phyloP scores from a whole-genome alignment of 1,140 invertebrate genomes.

The Pseudomyrmex dendroicus region DNA sequence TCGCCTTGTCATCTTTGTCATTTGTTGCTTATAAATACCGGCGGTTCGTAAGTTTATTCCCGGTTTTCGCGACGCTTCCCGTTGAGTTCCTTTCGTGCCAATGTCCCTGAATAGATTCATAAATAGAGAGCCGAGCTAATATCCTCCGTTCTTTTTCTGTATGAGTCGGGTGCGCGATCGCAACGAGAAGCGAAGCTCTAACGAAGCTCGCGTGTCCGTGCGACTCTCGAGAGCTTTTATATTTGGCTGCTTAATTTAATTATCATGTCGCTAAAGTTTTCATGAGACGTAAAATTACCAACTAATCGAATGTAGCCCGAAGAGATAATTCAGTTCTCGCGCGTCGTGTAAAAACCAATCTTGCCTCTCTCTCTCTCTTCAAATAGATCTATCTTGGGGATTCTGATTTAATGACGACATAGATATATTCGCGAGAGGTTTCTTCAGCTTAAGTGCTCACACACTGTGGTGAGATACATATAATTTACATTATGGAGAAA shows the following conservation, averaged over 20 bases:
- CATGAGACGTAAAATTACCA: slow-evolving; percentile 52
- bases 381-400: slow-evolving; percentile 27
- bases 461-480: too few species aligned
- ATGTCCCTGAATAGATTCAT: slow-evolving; percentile 63
- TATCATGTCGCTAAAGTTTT: slow-evolving; percentile 51
- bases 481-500: too few species aligned
- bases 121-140: slow-evolving; percentile 54
- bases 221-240: slow-evolving; percentile 28
- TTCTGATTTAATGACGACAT: slow-evolving; percentile 45
- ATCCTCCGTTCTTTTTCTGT: slow-evolving; percentile 49
- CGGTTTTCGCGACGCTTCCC: slow-evolving; percentile 53
- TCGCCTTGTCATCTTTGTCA: slow-evolving; percentile 84
- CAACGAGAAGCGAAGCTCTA: slow-evolving; percentile 7
- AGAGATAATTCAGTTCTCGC: slow-evolving; percentile 26
- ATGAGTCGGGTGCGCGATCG: neutral
- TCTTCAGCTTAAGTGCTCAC: neutral
- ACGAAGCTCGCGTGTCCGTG: slow-evolving; percentile 3
- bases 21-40: slow-evolving; percentile 84
- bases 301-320: slow-evolving; percentile 34
- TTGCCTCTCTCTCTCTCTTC: neutral
- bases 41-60: slow-evolving; percentile 58
- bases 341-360: slow-evolving; percentile 5
- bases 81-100: slow-evolving; percentile 48
- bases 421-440: slow-evolving; percentile 2
- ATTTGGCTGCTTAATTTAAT: slow-evolving; percentile 47